Conservation (phyloP, 1,140 invertebrate genomes). For the Leptestheria dahalacensis region DNA sequence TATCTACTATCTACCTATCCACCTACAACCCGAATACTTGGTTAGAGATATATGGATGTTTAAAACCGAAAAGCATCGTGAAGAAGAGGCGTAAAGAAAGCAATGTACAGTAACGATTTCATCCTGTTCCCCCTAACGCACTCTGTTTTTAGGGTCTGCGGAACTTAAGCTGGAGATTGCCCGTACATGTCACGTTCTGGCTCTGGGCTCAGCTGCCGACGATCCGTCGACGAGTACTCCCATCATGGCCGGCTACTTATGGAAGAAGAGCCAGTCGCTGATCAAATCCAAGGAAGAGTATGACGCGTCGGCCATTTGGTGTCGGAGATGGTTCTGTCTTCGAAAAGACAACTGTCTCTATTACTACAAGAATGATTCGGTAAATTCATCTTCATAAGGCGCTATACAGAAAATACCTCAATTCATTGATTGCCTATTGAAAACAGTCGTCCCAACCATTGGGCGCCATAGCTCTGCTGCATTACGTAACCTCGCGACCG, state of each 20-base stretch:
- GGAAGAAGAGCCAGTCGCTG: constrained; percentile 28
- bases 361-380: constrained; percentile 75
- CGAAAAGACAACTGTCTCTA: constrained; percentile 85
- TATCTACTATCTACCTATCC: too few species aligned
- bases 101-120: too few species aligned
- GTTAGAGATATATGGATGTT: too few species aligned
- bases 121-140: neutral
- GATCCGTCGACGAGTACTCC: constrained; percentile 21
- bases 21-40: too few species aligned
- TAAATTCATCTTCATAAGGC: too few species aligned
- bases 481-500: constrained; percentile 53
- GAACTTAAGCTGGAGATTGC: constrained; percentile 74
- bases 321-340: constrained; percentile 75
- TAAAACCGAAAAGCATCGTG: too few species aligned
- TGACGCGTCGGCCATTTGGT: constrained; percentile 49
- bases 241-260: constrained; percentile 18
- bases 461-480: constrained; percentile 69
- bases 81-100: too few species aligned
- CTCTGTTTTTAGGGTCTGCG: constrained; percentile 39
- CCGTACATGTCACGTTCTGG: constrained; percentile 55
- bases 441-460: constrained; percentile 67
- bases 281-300: constrained; percentile 29
- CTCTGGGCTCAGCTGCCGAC: constrained; percentile 18
- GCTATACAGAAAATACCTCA: too few species aligned
- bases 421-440: neutral